phyloP scores from a whole-genome alignment of 2,113 vertebrate species.

The Passer domesticus region DNA sequence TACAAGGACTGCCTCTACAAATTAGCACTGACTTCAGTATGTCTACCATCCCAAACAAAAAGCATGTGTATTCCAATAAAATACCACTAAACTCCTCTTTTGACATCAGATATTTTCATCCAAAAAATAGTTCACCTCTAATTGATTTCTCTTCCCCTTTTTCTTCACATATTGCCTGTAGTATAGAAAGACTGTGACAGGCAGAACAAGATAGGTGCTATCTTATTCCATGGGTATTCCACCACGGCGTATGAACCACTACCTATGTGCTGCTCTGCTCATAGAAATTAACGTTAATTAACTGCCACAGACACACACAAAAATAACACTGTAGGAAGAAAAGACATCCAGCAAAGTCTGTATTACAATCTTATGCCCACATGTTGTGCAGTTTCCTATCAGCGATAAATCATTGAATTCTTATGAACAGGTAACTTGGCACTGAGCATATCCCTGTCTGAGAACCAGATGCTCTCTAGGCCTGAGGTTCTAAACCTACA shows the following conservation, averaged over 20 bases:
- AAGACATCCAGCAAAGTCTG: background rate
- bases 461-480: background rate
- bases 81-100: background rate
- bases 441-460: background rate
- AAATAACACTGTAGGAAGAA: background rate
- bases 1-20: background rate
- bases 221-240: background rate
- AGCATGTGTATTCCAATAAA: background rate
- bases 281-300: background rate
- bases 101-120: background rate
- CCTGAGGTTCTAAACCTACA: background rate
- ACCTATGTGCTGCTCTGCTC: background rate
- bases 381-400: background rate
- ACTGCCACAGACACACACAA: background rate
- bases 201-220: background rate
- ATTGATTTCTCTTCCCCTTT: background rate
- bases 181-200: background rate
- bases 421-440: background rate
- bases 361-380: background rate
- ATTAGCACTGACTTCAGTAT: background rate
- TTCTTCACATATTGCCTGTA: background rate
- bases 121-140: background rate
- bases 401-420: background rate
- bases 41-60: background rate
- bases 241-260: fast-evolving